Conservation (phyloP, 2,113 vertebrate genomes). For the Gulo gulo region DNA sequence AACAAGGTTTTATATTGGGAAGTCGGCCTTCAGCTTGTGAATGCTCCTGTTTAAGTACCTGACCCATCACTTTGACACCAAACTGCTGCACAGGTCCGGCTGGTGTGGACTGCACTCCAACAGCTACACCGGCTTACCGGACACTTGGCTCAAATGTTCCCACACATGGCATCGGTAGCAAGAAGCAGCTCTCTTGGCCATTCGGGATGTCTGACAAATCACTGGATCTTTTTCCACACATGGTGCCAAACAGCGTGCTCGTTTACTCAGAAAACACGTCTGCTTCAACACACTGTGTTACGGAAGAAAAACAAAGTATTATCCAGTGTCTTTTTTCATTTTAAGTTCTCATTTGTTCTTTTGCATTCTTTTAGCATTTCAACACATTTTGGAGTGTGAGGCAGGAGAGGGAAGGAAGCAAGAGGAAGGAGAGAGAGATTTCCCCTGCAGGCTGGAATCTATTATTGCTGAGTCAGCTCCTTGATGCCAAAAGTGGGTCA, state of each 20-base stretch:
- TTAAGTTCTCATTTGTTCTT: conserved; percentile 14
- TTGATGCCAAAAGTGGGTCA: not conserved
- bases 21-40: not conserved
- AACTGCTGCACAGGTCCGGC: not conserved
- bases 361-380: conserved; percentile 35
- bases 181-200: not conserved
- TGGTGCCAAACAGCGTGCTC: not conserved
- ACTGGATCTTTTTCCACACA: not conserved
- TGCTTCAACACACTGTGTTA: not conserved
- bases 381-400: not conserved
- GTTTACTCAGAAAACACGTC: not conserved
- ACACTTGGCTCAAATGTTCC: not conserved
- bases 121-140: not conserved
- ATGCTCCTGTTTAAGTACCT: not conserved
- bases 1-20: not conserved
- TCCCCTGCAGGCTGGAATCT: not conserved
- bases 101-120: not conserved
- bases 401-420: not conserved
- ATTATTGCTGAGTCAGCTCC: not conserved
- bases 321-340: not conserved
- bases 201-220: not conserved
- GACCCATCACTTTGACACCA: not conserved
- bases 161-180: not conserved
- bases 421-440: conserved; percentile 18
- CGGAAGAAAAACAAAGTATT: not conserved